These are phyloP conservation scores for Shargacucullia verbasci DNA, from an alignment of 2,888 invertebrate genomes.

Conservation along the genomic window DNA sequence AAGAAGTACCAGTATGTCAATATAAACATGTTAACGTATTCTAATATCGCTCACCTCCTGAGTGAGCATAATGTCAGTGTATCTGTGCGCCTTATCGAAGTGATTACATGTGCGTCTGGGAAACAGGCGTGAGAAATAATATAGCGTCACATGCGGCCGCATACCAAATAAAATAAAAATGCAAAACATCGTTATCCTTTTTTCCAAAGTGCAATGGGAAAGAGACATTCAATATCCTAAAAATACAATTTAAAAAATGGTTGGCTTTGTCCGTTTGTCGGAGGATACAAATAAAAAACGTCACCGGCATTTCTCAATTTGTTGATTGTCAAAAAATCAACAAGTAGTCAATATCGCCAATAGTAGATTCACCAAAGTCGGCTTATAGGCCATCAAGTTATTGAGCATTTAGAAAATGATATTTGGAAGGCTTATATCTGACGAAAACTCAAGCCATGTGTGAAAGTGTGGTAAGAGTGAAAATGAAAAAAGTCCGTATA, in stretches of 20 bases:
- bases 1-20: not conserved
- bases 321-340: no score
- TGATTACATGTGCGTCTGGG: constrained; percentile 9
- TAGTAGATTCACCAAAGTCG: no score
- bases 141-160: constrained; percentile 16
- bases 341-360: no score
- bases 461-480: constrained; percentile 44
- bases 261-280: no score
- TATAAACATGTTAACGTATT: not conserved
- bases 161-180: constrained; percentile 10
- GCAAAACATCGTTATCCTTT: not conserved
- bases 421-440: no score
- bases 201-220: constrained; percentile 1
- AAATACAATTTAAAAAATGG: no score
- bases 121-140: constrained; percentile 31
- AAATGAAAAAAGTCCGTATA: constrained; percentile 57
- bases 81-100: not conserved
- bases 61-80: not conserved
- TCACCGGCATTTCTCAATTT: no score
- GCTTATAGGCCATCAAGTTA: no score
- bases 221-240: no score
- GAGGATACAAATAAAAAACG: no score
- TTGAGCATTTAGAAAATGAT: no score
- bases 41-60: not conserved
- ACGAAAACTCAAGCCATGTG: constrained; percentile 8